A percentile compares a stretch with the other conserved stretches of the same genome.
These are phyloP conservation scores for Ovis aries DNA, from an alignment of 2,113 vertebrate species.

Conservation along the genomic window DNA sequence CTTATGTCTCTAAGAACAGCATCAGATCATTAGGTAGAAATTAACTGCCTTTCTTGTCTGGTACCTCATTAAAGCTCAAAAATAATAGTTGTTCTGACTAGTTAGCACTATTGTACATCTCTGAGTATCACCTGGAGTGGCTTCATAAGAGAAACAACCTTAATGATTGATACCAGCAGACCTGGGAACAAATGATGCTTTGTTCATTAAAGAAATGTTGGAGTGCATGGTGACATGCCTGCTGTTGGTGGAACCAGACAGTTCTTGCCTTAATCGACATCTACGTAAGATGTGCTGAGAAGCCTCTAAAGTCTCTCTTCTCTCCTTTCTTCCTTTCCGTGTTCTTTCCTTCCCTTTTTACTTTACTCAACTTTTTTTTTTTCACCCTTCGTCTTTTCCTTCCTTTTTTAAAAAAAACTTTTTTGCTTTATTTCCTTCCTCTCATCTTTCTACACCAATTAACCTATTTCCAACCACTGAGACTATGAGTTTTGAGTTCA, in stretches of 20 bases:
- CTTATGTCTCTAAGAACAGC: not conserved
- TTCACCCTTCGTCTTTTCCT: not conserved
- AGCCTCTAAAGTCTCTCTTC: not conserved
- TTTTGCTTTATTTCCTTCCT: not conserved
- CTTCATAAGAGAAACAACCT: not conserved
- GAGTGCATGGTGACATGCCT: not conserved
- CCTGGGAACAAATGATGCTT: not conserved
- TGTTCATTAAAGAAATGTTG: not conserved
- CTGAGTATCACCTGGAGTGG: not conserved
- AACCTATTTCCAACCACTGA: not conserved
- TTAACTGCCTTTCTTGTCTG: not conserved
- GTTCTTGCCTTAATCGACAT: not conserved
- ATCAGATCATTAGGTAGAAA: not conserved
- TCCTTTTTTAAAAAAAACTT: not conserved
- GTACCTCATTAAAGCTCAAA: conserved; percentile 34
- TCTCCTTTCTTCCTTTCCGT: not conserved
- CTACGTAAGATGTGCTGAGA: not conserved
- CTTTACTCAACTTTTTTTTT: not conserved
- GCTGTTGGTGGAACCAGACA: not conserved
- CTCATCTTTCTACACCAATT: not conserved
- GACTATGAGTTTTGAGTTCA: not conserved
- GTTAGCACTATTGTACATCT: not conserved
- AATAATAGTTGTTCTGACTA: not conserved
- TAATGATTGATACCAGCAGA: not conserved
- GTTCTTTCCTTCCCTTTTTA: not conserved